Percentiles rank a stretch among this genome's conserved stretches.
Conservation (phyloP, 2,888 invertebrate genomes). For the Ophioninae sp. region DNA sequence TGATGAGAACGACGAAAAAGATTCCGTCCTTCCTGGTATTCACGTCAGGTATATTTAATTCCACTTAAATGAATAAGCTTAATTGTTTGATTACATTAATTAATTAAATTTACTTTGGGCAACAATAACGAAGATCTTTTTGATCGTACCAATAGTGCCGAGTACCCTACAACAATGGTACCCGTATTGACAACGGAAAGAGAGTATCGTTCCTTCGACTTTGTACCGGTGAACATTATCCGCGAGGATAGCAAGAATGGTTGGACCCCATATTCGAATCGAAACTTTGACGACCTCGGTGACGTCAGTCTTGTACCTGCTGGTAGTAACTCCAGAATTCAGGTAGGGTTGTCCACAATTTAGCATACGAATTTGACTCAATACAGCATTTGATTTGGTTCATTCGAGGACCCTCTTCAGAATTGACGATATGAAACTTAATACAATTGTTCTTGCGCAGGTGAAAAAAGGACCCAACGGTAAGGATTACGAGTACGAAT, state of each 20-base stretch:
- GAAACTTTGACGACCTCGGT: slow-evolving; percentile 76
- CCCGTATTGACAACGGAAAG: slow-evolving; percentile 77
- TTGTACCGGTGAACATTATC: slow-evolving; percentile 79
- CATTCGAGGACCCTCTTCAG: slow-evolving; percentile 38
- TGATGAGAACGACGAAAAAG: slow-evolving; percentile 65
- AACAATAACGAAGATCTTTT: slow-evolving; percentile 19
- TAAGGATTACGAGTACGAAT: slow-evolving; percentile 95
- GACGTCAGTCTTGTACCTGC: slow-evolving; percentile 79
- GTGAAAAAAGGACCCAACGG: slow-evolving; percentile 94
- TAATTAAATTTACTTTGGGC: not conserved
- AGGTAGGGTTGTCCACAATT: slow-evolving; percentile 67
- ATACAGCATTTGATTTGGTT: not conserved
- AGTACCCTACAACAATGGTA: slow-evolving; percentile 77
- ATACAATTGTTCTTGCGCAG: slow-evolving; percentile 83
- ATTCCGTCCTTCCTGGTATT: slow-evolving; percentile 75
- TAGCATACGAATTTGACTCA: not conserved
- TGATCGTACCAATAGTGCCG: slow-evolving; percentile 68
- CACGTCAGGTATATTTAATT: slow-evolving; percentile 69
- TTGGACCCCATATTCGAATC: slow-evolving; percentile 71
- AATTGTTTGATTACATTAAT: not conserved
- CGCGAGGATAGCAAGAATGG: slow-evolving; percentile 76
- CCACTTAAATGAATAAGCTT: not conserved
- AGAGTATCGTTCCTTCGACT: slow-evolving; percentile 74
- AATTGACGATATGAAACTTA: slow-evolving; percentile 78
- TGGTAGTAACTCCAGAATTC: slow-evolving; percentile 77